phyloP scores from a whole-genome alignment of 2,888 invertebrate species.

The Geotrupes spiniger region DNA sequence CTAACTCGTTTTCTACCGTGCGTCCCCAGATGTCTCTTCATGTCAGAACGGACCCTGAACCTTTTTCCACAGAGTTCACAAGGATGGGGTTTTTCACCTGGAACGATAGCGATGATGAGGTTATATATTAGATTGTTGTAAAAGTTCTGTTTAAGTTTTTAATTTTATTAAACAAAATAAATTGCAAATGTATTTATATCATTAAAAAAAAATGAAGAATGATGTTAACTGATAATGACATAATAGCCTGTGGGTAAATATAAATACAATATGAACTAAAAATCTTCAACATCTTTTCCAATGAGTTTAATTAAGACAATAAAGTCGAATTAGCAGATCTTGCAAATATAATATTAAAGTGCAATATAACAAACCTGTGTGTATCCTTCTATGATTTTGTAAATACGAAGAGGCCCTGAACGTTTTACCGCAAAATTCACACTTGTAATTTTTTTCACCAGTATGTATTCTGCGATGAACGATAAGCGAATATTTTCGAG shows the following conservation, averaged over 20 bases:
- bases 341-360: too few species aligned
- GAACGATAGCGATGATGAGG: too few species aligned
- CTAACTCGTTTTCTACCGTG: constrained; percentile 52
- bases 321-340: too few species aligned
- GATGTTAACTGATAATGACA: too few species aligned
- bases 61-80: constrained; percentile 76
- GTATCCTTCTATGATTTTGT: constrained; percentile 79
- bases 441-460: constrained; percentile 82
- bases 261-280: too few species aligned
- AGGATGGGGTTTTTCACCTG: constrained; percentile 74
- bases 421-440: constrained; percentile 78
- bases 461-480: constrained; percentile 85
- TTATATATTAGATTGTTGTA: too few species aligned
- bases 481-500: constrained; percentile 81
- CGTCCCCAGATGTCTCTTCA: constrained; percentile 75
- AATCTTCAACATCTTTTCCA: too few species aligned
- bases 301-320: too few species aligned
- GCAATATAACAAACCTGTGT: constrained; percentile 61
- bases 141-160: too few species aligned
- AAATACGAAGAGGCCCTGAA: constrained; percentile 85
- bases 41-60: constrained; percentile 79
- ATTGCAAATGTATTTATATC: constrained; percentile 2
- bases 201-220: too few species aligned
- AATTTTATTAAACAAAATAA: constrained; percentile 1
- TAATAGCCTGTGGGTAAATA: too few species aligned